Percentiles rank a stretch among this genome's conserved stretches.
These are phyloP conservation scores for Apus apus DNA, from an alignment of 2,113 vertebrate species.

Conservation along the genomic window DNA sequence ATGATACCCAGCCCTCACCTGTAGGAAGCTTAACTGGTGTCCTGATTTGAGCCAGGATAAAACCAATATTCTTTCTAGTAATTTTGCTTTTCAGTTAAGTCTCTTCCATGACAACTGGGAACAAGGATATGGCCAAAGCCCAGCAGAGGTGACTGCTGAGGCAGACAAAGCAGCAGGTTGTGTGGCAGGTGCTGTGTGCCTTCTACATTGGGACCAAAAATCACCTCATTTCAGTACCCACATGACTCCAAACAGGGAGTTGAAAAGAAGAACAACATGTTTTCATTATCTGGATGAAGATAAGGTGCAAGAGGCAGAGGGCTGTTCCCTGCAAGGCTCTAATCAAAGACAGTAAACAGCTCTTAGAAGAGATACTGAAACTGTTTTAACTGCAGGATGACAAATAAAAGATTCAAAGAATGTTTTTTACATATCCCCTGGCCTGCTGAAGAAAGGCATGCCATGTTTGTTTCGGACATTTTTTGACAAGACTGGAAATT, in stretches of 20 bases:
- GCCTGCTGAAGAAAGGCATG: not conserved
- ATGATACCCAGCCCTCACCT: not conserved
- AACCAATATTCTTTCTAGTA: too few relatives aligned
- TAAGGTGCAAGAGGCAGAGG: not conserved
- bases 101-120: not conserved
- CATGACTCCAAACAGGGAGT: not conserved
- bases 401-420: not conserved
- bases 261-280: not conserved
- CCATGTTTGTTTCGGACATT: not conserved
- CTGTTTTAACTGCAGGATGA: not conserved
- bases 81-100: too few relatives aligned
- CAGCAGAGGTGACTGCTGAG: not conserved
- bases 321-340: not conserved
- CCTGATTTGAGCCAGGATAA: too few relatives aligned
- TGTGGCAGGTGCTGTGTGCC: not conserved
- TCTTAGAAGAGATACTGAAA: not conserved
- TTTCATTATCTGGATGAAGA: not conserved
- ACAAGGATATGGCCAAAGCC: rapidly evolving
- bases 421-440: not conserved
- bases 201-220: not conserved
- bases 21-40: not conserved
- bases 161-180: not conserved
- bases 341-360: not conserved
- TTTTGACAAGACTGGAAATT: not conserved
- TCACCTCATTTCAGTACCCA: rapidly evolving